Conservation (phyloP, 2,888 invertebrate genomes). For the Tipula confusa region DNA sequence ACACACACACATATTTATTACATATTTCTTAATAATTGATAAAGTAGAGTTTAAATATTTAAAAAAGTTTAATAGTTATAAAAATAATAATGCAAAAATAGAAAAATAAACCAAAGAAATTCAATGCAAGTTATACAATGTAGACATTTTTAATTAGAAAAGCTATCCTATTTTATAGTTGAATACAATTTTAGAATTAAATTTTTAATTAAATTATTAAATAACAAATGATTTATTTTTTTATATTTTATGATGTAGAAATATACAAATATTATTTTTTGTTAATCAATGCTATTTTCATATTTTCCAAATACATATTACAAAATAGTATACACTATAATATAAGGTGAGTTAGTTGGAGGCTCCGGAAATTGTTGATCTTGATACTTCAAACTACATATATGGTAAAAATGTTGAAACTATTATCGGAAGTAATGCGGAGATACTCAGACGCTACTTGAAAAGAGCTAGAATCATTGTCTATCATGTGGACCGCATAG, state of each 20-base stretch:
- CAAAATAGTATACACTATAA: no score
- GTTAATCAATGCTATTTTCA: not conserved
- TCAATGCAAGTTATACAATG: not conserved
- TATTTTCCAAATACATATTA: not conserved
- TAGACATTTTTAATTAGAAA: not conserved
- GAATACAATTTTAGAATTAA: not conserved
- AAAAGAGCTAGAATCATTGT: no score
- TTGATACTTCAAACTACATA: no score
- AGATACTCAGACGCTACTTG: no score
- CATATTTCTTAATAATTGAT: not conserved
- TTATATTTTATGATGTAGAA: slow-evolving; percentile 12
- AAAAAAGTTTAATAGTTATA: not conserved
- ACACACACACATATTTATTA: not conserved
- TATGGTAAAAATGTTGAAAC: no score
- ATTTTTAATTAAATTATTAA: no score
- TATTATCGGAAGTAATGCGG: no score
- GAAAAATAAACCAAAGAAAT: not conserved
- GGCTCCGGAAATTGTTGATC: no score
- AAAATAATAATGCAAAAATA: not conserved
- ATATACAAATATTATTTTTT: not conserved
- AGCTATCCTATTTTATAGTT: not conserved
- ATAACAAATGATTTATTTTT: not conserved
- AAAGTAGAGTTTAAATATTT: not conserved
- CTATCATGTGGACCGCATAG: no score
- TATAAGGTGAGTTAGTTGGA: no score